phyloP scores from a whole-genome alignment of 2,113 vertebrate genomes.

The Serilophus lunatus region DNA sequence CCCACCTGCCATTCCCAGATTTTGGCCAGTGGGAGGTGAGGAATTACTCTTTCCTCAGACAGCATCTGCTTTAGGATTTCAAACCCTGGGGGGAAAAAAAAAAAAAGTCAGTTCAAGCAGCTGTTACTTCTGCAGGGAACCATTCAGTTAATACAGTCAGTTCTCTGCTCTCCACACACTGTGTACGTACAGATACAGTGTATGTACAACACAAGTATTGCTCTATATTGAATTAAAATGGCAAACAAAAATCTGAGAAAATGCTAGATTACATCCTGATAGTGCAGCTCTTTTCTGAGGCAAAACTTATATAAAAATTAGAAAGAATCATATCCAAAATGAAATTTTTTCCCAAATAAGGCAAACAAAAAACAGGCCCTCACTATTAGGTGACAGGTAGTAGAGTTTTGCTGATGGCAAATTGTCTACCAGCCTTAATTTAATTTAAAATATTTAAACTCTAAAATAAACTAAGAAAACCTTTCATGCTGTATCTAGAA shows the following conservation, averaged over 20 bases:
- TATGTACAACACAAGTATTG: neutral
- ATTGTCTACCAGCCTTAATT: neutral
- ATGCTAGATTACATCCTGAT: neutral
- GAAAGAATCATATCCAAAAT: neutral
- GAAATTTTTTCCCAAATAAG: neutral
- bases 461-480: neutral
- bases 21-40: conserved; percentile 82
- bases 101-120: neutral
- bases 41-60: conserved; percentile 83
- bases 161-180: neutral
- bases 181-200: neutral
- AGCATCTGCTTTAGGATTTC: conserved; percentile 98
- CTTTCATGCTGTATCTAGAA: neutral
- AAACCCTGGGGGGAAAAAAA: conserved; percentile 77
- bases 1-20: conserved; percentile 98
- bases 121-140: neutral
- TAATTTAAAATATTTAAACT: neutral
- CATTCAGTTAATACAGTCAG: neutral
- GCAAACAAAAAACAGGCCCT: neutral
- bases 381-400: neutral
- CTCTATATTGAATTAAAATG: neutral
- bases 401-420: neutral
- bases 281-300: neutral
- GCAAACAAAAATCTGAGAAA: neutral
- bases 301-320: neutral